Percentiles rank a stretch among this genome's conserved stretches.
These are phyloP conservation scores for Scytalopus superciliaris DNA, from an alignment of 2,113 vertebrate species.

Conservation along the genomic window DNA sequence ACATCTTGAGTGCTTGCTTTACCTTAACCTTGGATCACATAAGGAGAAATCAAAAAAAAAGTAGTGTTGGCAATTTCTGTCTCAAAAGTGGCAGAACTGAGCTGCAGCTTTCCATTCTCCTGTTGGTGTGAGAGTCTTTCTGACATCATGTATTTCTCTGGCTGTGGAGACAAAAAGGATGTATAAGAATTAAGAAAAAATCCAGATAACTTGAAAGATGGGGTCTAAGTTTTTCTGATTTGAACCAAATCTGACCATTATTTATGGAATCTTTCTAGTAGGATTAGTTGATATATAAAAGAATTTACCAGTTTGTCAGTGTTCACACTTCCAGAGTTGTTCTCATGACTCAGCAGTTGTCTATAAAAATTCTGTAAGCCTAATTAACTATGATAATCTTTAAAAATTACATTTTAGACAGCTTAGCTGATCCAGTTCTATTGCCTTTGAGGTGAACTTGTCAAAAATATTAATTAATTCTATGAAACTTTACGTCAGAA, in stretches of 20 bases:
- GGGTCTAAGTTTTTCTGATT: not conserved
- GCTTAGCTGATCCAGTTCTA: not conserved
- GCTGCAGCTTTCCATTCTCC: not conserved
- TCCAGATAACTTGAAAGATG: not conserved
- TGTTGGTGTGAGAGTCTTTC: not conserved
- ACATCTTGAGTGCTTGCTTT: not conserved
- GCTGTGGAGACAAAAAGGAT: not conserved
- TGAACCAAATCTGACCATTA: not conserved
- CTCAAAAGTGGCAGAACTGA: not conserved
- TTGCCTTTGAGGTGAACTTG: not conserved
- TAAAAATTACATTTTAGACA: not conserved
- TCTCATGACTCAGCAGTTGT: not conserved
- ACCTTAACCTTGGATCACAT: not conserved
- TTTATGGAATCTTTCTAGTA: not conserved
- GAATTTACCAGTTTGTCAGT: not conserved
- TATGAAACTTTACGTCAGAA: not conserved
- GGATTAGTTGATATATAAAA: not conserved
- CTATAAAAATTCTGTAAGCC: not conserved
- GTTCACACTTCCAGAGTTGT: not conserved
- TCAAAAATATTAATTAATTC: not conserved
- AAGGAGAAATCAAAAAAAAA: not conserved
- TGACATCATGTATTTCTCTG: not conserved
- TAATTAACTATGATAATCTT: not conserved
- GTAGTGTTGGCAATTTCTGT: not conserved
- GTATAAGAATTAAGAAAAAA: not conserved